These are phyloP conservation scores for Cercopithecus mona DNA, from an alignment of 2,113 vertebrate genomes.

Conservation along the genomic window DNA sequence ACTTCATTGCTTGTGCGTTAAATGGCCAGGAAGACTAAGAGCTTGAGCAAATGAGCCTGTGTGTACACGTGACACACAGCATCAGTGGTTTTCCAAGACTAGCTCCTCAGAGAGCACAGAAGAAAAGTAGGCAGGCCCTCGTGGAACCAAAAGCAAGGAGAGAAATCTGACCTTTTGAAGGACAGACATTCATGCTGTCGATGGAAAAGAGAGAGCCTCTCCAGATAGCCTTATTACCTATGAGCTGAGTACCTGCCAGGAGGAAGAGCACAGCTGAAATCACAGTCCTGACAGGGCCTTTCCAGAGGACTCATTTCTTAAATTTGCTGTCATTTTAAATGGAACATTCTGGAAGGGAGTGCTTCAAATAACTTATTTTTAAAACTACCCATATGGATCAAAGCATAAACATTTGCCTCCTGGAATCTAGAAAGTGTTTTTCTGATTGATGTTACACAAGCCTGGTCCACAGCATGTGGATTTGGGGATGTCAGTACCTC, in stretches of 20 bases:
- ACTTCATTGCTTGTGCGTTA: not conserved
- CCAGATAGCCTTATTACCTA: not conserved
- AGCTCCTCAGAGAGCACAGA: not conserved
- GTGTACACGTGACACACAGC: accelerated
- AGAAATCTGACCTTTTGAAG: not conserved
- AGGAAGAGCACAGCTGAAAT: not conserved
- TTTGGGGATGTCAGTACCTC: not conserved
- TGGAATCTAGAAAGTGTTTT: not conserved
- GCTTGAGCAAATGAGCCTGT: not conserved
- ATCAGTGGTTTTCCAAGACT: not conserved
- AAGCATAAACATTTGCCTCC: not conserved
- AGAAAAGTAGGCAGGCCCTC: not conserved
- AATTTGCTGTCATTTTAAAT: not conserved
- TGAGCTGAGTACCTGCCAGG: not conserved
- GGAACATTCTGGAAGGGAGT: not conserved
- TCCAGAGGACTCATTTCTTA: not conserved
- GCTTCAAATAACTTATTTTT: not conserved
- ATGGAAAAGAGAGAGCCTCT: not conserved
- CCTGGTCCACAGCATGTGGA: not conserved
- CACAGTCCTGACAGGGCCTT: not conserved
- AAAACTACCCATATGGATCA: not conserved
- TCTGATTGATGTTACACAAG: not conserved
- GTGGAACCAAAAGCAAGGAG: not conserved
- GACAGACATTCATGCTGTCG: not conserved
- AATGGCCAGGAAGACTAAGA: not conserved